Conservation (phyloP, 2,113 vertebrate genomes). For the Alexandromys fortis region DNA sequence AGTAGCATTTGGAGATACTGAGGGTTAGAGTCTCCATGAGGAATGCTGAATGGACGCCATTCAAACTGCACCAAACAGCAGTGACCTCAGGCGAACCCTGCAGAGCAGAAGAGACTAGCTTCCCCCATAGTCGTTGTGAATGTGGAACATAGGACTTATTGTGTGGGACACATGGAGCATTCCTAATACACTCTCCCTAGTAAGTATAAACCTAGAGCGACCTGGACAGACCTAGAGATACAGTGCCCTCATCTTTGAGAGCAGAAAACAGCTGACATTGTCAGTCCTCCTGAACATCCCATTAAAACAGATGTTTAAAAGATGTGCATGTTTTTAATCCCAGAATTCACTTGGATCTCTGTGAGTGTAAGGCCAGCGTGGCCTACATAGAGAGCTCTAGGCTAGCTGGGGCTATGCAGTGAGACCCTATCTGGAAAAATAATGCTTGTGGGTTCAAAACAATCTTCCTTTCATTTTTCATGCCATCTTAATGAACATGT, state of each 20-base stretch:
- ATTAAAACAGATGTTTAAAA: background rate
- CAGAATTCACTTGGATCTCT: background rate
- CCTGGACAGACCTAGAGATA: background rate
- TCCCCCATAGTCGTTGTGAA: background rate
- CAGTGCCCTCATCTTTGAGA: background rate
- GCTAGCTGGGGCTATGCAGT: background rate
- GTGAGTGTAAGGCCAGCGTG: background rate
- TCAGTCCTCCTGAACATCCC: background rate
- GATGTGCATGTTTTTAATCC: background rate
- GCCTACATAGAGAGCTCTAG: background rate
- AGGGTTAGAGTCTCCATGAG: background rate
- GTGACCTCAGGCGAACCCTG: background rate
- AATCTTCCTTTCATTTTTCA: background rate
- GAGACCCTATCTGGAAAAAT: background rate
- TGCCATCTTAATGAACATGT: background rate
- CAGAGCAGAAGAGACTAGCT: too few species aligned
- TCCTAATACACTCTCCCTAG: background rate
- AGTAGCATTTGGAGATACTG: background rate
- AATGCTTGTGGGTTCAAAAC: background rate
- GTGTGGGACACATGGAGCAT: background rate
- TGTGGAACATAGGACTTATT: background rate
- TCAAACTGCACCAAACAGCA: background rate
- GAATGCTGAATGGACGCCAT: background rate
- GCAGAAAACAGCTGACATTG: background rate
- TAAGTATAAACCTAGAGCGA: rapidly evolving